Evolutionary conservation across 2,888 invertebrate species (phyloP), one percentile per base, ranked within the genome.

Genomic region (Xylophagus ater): DNA sequence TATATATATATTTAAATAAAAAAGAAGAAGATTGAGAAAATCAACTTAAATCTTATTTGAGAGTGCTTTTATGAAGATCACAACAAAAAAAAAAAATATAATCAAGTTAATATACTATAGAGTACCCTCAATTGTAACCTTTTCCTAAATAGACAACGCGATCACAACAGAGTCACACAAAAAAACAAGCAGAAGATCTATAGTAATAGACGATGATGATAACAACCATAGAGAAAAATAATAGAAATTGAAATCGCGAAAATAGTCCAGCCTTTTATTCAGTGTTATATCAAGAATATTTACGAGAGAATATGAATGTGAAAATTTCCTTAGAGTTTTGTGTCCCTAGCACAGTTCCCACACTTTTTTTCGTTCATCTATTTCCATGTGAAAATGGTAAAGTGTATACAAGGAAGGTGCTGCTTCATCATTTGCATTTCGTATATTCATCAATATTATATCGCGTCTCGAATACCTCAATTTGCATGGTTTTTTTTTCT

Each of bases 331-430:
- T 17, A 29, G 29, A 13, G 14, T 13, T 29, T n/a, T n/a, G n/a
- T n/a, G 9, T 3, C 40, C 34, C 19, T 40, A 35, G 40, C 41
- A 41, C 30, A 41, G 35, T 41, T 41, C 41, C 41, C 41, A 41
- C 36, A 41, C 41, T 41, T 32, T 32, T 7, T 10, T n/a, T 6
- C 31, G 26, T 24, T 36, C 32, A 41, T 41, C n/a, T n/a, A n/a
- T n/a, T n/a, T n/a, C n/a, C 41, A 41, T 41, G 41, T 41, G 41
- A 36, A 41, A 36, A 41, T 41, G 41, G 31, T 19, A 20, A 36
- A 32, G 17, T 30, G 28, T 23, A 40, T 31, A 34, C 29, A 30
- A 40, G 23, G n/a, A 13, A 4, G 31, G 20, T 30, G 28, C 8
- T 14, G 25, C 14, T n/a, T 34, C 23, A 21, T 41, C 36, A 36